These are phyloP conservation scores for Caranx melampygus DNA, from an alignment of 2,113 vertebrate species.

Conservation along the genomic window DNA sequence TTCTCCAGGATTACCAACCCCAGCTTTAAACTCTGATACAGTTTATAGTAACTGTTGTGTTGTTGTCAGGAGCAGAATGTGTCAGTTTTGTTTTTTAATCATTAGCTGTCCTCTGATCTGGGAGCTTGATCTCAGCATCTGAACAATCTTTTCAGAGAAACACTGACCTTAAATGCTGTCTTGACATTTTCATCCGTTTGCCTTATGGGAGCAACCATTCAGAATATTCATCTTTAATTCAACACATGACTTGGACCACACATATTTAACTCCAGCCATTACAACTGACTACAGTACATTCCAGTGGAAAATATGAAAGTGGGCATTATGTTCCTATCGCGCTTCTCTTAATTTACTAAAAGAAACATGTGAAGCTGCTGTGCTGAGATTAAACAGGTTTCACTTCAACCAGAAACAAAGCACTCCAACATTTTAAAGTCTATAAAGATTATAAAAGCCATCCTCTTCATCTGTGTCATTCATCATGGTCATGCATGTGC, in stretches of 20 bases:
- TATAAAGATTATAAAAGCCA: not conserved
- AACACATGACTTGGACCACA: conserved; percentile 15
- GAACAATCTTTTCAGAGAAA: conserved; percentile 2
- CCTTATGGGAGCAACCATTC: conserved; percentile 41
- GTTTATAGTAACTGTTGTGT: no score
- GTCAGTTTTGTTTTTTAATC: no score
- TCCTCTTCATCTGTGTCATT: not conserved
- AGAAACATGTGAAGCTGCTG: conserved; percentile 7
- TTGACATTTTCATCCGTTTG: conserved; percentile 55
- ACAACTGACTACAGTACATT: conserved; percentile 3
- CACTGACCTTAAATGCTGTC: conserved; percentile 46
- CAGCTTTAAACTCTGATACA: no score
- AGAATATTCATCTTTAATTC: conserved; percentile 56
- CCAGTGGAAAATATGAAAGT: not conserved
- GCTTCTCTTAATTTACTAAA: not conserved
- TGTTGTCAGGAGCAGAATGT: not conserved
- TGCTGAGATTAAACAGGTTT: not conserved
- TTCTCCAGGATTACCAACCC: no score
- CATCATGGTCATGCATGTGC: not conserved
- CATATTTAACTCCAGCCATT: conserved; percentile 35
- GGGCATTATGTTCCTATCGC: not conserved
- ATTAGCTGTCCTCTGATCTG: no score
- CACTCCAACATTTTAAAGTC: conserved; percentile 33
- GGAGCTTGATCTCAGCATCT: not conserved
- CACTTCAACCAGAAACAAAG: conserved; percentile 29